Evolutionary conservation across 2,888 invertebrate genomes (phyloP).

Genomic region (Drosophila mimica): DNA sequence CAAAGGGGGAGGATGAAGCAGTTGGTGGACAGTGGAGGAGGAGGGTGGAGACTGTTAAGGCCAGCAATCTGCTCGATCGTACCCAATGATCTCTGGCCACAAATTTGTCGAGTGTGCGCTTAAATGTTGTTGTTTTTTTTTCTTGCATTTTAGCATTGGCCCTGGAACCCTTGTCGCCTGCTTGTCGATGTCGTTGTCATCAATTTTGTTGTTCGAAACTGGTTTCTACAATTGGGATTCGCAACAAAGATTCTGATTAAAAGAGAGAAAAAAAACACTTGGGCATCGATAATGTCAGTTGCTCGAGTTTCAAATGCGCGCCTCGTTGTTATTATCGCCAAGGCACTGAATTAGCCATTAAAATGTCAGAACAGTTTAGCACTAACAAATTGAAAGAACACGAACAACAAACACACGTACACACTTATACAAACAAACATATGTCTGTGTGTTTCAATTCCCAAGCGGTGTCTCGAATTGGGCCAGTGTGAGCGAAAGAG

Average conservation of each 20-base stretch:
- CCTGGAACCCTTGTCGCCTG: conserved; percentile 35
- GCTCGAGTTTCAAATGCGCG: conserved; percentile 62
- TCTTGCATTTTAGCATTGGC: conserved; percentile 40
- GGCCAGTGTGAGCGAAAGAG: conserved; percentile 27
- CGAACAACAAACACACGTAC: conserved; percentile 14
- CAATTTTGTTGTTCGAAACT: conserved; percentile 45
- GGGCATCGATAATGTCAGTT: conserved; percentile 45
- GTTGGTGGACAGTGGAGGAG: not conserved
- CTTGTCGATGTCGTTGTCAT: conserved; percentile 64
- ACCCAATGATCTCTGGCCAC: conserved; percentile 62
- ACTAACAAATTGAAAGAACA: conserved; percentile 59
- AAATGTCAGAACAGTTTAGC: conserved; percentile 65
- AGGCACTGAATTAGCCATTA: conserved; percentile 59
- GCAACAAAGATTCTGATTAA: conserved; percentile 77
- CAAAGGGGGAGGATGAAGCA: not conserved
- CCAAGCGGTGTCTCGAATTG: conserved; percentile 56
- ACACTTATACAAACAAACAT: not conserved
- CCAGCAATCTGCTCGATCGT: conserved; percentile 35
- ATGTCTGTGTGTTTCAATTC: conserved; percentile 38
- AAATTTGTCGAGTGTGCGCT: conserved; percentile 81
- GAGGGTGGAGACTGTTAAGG: conserved; percentile 34
- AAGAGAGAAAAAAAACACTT: conserved; percentile 21
- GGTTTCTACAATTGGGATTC: conserved; percentile 57
- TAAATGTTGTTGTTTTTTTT: conserved; percentile 63
- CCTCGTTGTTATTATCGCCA: conserved; percentile 31